A percentile compares a stretch with the other conserved stretches of the same genome.
phyloP scores from a whole-genome alignment of 2,113 vertebrate species.

The Lutjanus erythropterus region DNA sequence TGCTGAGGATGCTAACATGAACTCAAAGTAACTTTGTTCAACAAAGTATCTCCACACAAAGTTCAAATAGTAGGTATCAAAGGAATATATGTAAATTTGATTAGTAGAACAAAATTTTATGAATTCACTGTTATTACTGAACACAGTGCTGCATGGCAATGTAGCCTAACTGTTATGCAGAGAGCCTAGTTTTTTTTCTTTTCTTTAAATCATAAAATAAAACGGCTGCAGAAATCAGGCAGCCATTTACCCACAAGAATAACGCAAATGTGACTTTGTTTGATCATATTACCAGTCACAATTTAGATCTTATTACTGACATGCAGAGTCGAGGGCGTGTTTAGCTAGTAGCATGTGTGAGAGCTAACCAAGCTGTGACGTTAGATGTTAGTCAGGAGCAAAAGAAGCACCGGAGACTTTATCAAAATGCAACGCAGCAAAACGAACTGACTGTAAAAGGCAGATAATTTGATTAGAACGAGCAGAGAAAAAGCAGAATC shows the following conservation, averaged over 20 bases:
- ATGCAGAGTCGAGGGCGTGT: neutral
- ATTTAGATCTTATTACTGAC: no score
- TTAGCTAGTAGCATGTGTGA: neutral
- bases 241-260: neutral
- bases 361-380: neutral
- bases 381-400: neutral
- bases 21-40: neutral
- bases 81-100: neutral
- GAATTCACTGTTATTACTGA: neutral
- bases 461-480: rapidly evolving
- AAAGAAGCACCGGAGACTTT: neutral
- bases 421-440: neutral
- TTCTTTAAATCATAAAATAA: neutral
- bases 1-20: neutral
- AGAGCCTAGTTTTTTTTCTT: no score
- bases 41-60: neutral
- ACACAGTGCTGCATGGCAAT: neutral
- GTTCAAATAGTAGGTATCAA: neutral
- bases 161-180: no score
- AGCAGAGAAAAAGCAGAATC: rapidly evolving
- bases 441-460: neutral
- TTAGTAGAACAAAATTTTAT: neutral
- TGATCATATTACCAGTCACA: no score
- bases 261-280: neutral
- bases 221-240: neutral